phyloP scores from a whole-genome alignment of 2,888 invertebrate genomes.

The Antheraea assamensis region DNA sequence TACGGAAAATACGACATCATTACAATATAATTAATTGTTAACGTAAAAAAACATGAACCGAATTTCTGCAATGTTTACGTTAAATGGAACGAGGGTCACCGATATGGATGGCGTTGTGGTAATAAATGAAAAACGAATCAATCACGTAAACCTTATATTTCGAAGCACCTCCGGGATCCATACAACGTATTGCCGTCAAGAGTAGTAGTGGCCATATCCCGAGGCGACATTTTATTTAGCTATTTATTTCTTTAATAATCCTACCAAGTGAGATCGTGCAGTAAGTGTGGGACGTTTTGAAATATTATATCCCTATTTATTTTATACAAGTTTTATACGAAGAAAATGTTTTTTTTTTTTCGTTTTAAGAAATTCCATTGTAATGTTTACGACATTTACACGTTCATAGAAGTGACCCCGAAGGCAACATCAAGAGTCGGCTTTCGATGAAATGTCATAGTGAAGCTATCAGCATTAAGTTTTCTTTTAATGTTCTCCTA shows the following conservation, averaged over 20 bases:
- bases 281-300: not conserved
- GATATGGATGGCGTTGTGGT: not conserved
- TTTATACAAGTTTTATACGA: not conserved
- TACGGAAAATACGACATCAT: no score
- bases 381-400: no score
- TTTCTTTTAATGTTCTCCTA: no score
- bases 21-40: no score
- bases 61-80: not conserved
- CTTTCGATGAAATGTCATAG: no score
- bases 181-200: not conserved
- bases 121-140: not conserved
- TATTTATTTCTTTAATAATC: slow-evolving; percentile 3
- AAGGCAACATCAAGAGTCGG: no score
- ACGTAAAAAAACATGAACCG: not conserved
- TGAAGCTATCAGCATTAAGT: no score
- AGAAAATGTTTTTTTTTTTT: not conserved
- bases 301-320: not conserved
- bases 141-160: not conserved
- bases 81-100: not conserved
- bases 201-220: not conserved
- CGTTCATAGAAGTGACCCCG: no score
- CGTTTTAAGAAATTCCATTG: no score
- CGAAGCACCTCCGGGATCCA: not conserved
- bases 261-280: not conserved
- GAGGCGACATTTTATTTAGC: slow-evolving; percentile 3